phyloP scores from a whole-genome alignment of 2,888 invertebrate species.

The Trilocha varians region DNA sequence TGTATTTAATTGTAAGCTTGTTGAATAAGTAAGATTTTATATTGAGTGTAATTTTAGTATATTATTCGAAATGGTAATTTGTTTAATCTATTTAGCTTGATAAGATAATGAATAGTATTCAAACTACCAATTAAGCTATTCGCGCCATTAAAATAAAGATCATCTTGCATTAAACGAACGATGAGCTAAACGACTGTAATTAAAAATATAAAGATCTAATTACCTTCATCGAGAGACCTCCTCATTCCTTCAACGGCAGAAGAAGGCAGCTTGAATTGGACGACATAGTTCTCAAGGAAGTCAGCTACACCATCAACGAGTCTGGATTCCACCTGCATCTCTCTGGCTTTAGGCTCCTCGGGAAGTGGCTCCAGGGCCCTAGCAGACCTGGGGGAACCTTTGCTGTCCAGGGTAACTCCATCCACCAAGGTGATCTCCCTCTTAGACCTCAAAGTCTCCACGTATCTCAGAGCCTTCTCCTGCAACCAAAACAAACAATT shows the following conservation, averaged over 20 bases:
- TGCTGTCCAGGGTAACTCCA: constrained; percentile 71
- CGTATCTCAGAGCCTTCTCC: constrained; percentile 82
- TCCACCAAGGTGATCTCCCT: constrained; percentile 75
- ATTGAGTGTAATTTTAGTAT: no score
- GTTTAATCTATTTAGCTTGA: no score
- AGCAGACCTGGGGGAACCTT: constrained; percentile 73
- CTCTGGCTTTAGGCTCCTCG: constrained; percentile 80
- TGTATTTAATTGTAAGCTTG: no score
- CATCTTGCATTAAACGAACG: not conserved
- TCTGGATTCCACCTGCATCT: constrained; percentile 81
- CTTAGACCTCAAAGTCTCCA: constrained; percentile 70
- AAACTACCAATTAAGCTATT: not conserved
- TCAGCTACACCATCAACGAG: constrained; percentile 83
- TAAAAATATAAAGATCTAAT: not conserved
- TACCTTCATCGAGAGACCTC: constrained; percentile 87
- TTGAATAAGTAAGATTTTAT: no score
- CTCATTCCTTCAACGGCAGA: constrained; percentile 82
- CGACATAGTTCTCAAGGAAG: constrained; percentile 85
- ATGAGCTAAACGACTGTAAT: not conserved
- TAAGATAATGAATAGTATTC: no score
- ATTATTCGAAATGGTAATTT: no score
- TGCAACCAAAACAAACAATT: constrained; percentile 63
- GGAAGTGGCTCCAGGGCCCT: constrained; percentile 77
- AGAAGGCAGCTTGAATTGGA: constrained; percentile 85
- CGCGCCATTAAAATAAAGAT: not conserved